A percentile compares a stretch with the other conserved stretches of the same genome.
phyloP scores from a whole-genome alignment of 2,888 invertebrate species.

The Hirtodrosophila histrioides region DNA sequence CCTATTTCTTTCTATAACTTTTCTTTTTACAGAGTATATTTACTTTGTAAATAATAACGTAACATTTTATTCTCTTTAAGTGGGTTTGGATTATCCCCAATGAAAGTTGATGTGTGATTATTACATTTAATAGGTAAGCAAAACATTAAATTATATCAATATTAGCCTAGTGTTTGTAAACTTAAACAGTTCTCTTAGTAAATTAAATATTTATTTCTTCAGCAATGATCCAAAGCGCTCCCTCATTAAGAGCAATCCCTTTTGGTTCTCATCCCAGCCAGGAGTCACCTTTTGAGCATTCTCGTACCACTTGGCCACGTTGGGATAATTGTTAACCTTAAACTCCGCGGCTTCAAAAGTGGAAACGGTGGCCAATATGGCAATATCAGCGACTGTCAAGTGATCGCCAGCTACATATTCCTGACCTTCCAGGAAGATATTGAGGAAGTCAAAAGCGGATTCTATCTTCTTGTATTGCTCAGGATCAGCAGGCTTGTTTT shows the following conservation, averaged over 20 bases:
- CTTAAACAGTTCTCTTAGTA: too few species aligned
- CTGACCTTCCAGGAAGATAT: slow-evolving; percentile 88
- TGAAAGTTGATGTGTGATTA: too few species aligned
- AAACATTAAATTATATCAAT: too few species aligned
- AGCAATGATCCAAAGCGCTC: neutral
- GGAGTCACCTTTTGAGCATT: slow-evolving; percentile 86
- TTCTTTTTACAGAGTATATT: too few species aligned
- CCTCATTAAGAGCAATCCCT: neutral
- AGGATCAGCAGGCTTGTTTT: slow-evolving; percentile 86
- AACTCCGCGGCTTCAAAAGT: slow-evolving; percentile 88
- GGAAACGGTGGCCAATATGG: slow-evolving; percentile 88
- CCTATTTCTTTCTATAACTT: too few species aligned
- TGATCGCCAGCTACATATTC: slow-evolving; percentile 89
- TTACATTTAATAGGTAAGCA: too few species aligned
- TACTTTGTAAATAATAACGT: too few species aligned
- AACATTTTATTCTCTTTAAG: too few species aligned
- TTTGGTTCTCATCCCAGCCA: slow-evolving; percentile 85
- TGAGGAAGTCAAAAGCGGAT: slow-evolving; percentile 88
- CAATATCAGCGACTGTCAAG: slow-evolving; percentile 91
- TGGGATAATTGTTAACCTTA: slow-evolving; percentile 88
- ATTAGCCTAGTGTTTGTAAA: too few species aligned
- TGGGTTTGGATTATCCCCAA: too few species aligned
- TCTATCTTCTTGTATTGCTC: slow-evolving; percentile 88
- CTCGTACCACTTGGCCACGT: slow-evolving; percentile 88
- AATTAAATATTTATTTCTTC: too few species aligned